phyloP scores from a whole-genome alignment of 2,888 invertebrate species.

The Erebia ligea region DNA sequence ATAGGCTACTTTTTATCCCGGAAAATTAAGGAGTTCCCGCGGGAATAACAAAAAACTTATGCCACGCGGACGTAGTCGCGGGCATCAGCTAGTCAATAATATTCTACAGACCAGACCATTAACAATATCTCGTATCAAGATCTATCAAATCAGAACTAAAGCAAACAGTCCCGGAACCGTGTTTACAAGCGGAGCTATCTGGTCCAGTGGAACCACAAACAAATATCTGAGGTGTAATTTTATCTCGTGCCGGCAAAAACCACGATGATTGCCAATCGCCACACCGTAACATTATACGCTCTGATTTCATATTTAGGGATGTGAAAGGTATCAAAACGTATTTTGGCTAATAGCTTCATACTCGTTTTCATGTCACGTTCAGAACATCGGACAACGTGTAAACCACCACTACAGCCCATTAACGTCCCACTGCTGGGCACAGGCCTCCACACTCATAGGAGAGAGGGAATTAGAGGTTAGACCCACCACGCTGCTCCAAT shows the following conservation, averaged over 20 bases:
- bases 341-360: not conserved
- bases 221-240: constrained; percentile 65
- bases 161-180: constrained; percentile 43
- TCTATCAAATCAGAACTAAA: constrained; percentile 41
- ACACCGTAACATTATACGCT: constrained; percentile 36
- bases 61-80: too few species aligned
- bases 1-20: too few species aligned
- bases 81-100: not conserved
- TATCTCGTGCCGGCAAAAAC: constrained; percentile 64
- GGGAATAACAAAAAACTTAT: too few species aligned
- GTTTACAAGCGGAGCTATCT: constrained; percentile 47
- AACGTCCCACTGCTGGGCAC: too few species aligned
- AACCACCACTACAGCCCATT: too few species aligned
- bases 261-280: constrained; percentile 61
- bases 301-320: constrained; percentile 37
- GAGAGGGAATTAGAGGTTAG: too few species aligned
- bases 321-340: constrained; percentile 14
- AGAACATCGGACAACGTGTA: too few species aligned
- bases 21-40: too few species aligned
- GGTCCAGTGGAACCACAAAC: constrained; percentile 60
- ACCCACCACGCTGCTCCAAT: too few species aligned
- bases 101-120: not conserved
- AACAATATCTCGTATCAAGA: constrained; percentile 25
- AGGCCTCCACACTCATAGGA: too few species aligned
- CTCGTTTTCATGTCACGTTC: too few species aligned